phyloP scores from a whole-genome alignment of 2,888 invertebrate species.

The Agriopis marginaria region DNA sequence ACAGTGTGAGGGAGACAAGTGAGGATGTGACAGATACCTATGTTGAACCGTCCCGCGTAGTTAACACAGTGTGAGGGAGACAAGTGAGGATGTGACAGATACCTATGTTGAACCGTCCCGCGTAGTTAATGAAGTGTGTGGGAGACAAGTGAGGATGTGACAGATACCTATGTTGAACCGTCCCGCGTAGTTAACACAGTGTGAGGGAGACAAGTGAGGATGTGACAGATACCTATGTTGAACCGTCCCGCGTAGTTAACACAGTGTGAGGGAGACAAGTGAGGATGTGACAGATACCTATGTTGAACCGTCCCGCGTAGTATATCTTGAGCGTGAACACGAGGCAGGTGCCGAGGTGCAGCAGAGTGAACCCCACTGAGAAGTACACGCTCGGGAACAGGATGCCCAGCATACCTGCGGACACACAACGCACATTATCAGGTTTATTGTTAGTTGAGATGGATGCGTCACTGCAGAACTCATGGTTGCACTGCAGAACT shows the following conservation, averaged over 20 bases:
- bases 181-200: slow-evolving; percentile 87
- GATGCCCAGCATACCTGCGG: slow-evolving; percentile 88
- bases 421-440: not conserved
- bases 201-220: no score
- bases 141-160: no score
- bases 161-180: slow-evolving; percentile 88
- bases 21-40: no score
- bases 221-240: slow-evolving; percentile 85
- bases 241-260: slow-evolving; percentile 89
- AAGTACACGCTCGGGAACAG: slow-evolving; percentile 88
- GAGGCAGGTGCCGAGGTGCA: slow-evolving; percentile 89
- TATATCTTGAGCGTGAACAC: slow-evolving; percentile 90
- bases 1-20: no score
- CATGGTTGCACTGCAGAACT: no score
- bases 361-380: slow-evolving; percentile 90
- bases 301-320: slow-evolving; percentile 90
- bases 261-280: no score
- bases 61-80: no score
- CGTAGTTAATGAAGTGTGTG: slow-evolving; percentile 78
- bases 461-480: no score
- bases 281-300: slow-evolving; percentile 77
- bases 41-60: no score
- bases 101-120: slow-evolving; percentile 90
- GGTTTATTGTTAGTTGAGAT: no score
- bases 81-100: slow-evolving; percentile 46